Evolutionary conservation across 2,113 vertebrate genomes (phyloP).

Genomic region (Triplophysa tibetana): DNA sequence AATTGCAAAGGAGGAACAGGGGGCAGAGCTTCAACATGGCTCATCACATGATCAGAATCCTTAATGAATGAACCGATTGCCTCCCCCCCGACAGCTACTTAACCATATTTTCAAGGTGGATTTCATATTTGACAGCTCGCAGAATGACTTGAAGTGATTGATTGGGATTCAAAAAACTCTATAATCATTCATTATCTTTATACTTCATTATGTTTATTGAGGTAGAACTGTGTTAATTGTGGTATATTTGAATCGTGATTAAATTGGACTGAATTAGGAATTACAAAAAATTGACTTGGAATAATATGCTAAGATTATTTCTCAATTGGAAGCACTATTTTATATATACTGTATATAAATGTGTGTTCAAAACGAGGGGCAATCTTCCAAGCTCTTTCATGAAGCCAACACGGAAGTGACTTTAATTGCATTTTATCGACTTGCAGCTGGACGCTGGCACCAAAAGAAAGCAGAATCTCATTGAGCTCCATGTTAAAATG

Average conservation of each 20-base stretch:
- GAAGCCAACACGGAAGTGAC: too few relatives aligned
- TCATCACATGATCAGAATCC: conserved; percentile 17
- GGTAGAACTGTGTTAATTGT: not conserved
- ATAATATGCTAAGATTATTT: too few relatives aligned
- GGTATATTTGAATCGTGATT: not conserved
- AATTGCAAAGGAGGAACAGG: conserved; percentile 47
- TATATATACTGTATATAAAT: too few relatives aligned
- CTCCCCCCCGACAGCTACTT: not conserved
- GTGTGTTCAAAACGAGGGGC: too few relatives aligned
- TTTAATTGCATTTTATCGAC: too few relatives aligned
- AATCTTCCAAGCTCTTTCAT: too few relatives aligned
- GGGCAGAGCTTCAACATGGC: not conserved
- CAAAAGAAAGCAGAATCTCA: too few relatives aligned
- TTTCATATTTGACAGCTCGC: conserved; percentile 45
- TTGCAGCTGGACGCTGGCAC: too few relatives aligned
- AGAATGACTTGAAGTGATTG: conserved; percentile 21
- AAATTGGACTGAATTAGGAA: too few relatives aligned
- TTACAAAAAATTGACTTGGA: too few relatives aligned
- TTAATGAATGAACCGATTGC: conserved; percentile 6
- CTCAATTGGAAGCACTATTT: too few relatives aligned
- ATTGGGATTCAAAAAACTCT: conserved; percentile 1
- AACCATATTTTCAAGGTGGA: conserved; percentile 16
- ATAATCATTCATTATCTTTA: not conserved
- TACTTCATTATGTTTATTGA: not conserved
- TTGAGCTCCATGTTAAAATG: too few relatives aligned